Evolutionary conservation across 2,797 vertebrate species (phyloP).

Genomic region (Brotula barbata): DNA sequence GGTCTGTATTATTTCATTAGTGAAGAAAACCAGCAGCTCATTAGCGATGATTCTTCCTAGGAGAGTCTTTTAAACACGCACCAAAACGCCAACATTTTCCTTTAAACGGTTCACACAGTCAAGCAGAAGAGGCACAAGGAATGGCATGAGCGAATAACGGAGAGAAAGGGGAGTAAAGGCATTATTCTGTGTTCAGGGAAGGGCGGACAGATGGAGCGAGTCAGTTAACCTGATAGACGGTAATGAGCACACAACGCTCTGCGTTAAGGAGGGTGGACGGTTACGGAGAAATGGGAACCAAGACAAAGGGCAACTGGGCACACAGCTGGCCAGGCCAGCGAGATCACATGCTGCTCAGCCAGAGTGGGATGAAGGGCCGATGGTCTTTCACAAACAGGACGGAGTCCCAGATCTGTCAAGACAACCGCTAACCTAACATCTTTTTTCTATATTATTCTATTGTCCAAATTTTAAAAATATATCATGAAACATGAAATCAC

Average conservation of each 20-base stretch:
- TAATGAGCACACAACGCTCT: conserved; percentile 10
- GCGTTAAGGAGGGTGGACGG: conserved; percentile 7
- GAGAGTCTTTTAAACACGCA: conserved; percentile 5
- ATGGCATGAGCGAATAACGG: not conserved
- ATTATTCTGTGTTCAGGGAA: conserved; percentile 2
- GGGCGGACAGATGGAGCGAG: conserved; percentile 23
- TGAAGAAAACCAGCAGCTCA: conserved; percentile 1
- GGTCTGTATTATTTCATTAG: conserved; percentile 2
- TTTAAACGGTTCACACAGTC: not conserved
- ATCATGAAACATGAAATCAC: no score
- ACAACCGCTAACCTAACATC: no score
- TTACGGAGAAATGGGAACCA: conserved; percentile 6
- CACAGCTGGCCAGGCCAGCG: no score
- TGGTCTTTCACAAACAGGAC: no score
- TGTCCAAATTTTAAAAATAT: no score
- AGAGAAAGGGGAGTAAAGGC: not conserved
- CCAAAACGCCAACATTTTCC: not conserved
- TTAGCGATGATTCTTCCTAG: not conserved
- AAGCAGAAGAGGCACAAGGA: not conserved
- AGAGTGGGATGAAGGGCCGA: no score
- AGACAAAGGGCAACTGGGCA: conserved; percentile 32
- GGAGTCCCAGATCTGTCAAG: no score
- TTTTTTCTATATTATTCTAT: no score
- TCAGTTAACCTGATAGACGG: conserved; percentile 24
- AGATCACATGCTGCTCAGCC: not conserved